Percentiles rank a stretch among this genome's conserved stretches.
Conservation (phyloP, 2,888 invertebrate genomes). For the Machimus rusticus region DNA sequence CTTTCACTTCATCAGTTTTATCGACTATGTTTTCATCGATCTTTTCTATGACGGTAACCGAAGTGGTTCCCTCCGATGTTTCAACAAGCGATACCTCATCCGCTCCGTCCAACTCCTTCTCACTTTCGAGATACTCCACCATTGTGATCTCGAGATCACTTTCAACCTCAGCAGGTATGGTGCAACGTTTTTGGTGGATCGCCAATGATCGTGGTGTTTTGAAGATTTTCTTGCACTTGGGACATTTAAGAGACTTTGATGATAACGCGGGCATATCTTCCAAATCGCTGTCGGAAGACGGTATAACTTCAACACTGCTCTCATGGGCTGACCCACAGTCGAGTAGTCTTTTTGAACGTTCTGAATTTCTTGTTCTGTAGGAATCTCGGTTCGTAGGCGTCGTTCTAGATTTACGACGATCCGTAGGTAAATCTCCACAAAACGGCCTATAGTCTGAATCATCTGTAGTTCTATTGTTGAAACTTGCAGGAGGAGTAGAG, state of each 20-base stretch:
- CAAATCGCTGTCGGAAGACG: conserved; percentile 1
- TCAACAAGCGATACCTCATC: not conserved
- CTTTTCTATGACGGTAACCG: not conserved
- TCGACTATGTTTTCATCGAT: not conserved
- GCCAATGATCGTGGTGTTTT: conserved; percentile 10
- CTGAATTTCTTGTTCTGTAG: conserved; percentile 3
- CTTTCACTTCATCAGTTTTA: not conserved
- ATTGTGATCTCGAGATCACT: conserved; percentile 2
- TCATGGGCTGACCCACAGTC: not conserved
- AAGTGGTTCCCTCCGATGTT: not conserved
- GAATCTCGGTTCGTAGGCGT: not conserved
- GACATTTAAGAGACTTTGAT: not conserved
- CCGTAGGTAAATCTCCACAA: not conserved
- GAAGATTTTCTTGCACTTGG: conserved; percentile 16
- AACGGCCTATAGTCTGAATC: not conserved
- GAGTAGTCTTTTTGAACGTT: not conserved
- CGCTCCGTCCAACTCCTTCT: not conserved
- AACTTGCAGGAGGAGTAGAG: not conserved
- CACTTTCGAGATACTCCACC: conserved; percentile 13
- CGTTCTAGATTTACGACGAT: not conserved
- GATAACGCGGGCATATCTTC: not conserved
- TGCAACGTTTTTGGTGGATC: not conserved
- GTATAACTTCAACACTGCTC: not conserved
- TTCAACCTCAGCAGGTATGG: not conserved
- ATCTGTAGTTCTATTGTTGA: not conserved